Evolutionary conservation across 2,797 vertebrate species (phyloP), one percentile per base, ranked within the genome.

Genomic region (Taenioides sp.): DNA sequence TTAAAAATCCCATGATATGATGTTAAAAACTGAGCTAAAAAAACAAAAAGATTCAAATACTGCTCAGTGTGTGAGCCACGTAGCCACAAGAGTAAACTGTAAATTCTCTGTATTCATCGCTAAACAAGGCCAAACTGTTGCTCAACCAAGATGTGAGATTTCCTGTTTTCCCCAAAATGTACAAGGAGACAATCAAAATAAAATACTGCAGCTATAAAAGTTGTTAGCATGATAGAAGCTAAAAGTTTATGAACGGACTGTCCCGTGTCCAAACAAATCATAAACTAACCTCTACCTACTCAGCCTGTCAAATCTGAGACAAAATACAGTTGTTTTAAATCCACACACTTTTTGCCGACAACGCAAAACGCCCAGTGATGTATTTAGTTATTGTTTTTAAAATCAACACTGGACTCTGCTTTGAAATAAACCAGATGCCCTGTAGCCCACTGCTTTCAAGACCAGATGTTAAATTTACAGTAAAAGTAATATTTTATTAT

Each of bases 261-360:
- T 4, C 31, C 9, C 9, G 12, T 5, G 60, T 62, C 28, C 10
- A 62, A 62, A 62, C 60, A 62, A 61, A 10, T 28, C 59, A 34
- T 61, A 61, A 62, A 62, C 2, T 9, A 18, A 18, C 59, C 28
- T 17, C 9, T 10, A 9, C 59, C 28, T 20, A 61, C 28, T 31
- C 34, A 17, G 10, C 27, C 7, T 34, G 58, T 60, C 58, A 20
- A 60, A 31, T 31, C 27, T 18, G 16, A 7, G 58, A 60, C 58
- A 31, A 60, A 61, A 61, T 61, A 61, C 59, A 61, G 59, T 61
- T 37, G 59, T 37, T 7, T 62, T 37, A 20, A 62, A 37, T 62
- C 28, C 34, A 62, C 28, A 37, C 6, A 18, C 4, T 28, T 60
- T 18, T 37, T 12, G 60, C 60, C n/a, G 60, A 62, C 60, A 12